Conservation (phyloP, 2,113 vertebrate genomes). For the Pygoscelis antarcticus region DNA sequence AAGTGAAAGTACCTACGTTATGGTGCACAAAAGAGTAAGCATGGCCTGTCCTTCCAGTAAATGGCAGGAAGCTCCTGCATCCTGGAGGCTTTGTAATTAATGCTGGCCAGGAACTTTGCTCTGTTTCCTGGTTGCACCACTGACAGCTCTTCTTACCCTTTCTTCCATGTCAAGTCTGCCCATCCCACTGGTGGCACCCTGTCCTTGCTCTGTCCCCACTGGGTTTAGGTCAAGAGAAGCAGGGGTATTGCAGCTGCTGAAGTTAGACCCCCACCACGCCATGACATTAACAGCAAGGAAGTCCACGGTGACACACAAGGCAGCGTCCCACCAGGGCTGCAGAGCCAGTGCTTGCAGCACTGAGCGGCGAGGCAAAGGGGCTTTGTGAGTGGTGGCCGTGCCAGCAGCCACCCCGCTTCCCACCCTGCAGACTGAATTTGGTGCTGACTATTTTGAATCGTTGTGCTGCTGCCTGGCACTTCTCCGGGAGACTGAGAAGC, state of each 20-base stretch:
- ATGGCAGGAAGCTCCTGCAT: background rate
- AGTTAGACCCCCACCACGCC: too few species aligned
- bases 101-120: background rate
- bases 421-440: background rate
- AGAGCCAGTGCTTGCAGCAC: background rate
- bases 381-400: background rate
- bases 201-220: background rate
- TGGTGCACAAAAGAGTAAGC: background rate
- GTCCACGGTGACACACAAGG: fast-evolving
- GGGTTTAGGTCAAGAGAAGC: background rate
- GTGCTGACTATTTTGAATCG: background rate
- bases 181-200: fast-evolving
- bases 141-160: background rate
- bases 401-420: background rate
- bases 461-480: background rate
- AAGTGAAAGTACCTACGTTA: background rate
- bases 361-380: fast-evolving
- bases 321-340: background rate
- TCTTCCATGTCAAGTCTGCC: background rate
- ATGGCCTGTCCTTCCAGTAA: background rate
- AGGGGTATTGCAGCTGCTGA: background rate
- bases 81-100: background rate
- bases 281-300: background rate
- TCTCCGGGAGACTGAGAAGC: fast-evolving
- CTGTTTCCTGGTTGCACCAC: background rate